Percentiles rank a stretch among this genome's conserved stretches.
Evolutionary conservation across 2,888 invertebrate genomes (phyloP).

Genomic region (Hirtodrosophila histrioides): DNA sequence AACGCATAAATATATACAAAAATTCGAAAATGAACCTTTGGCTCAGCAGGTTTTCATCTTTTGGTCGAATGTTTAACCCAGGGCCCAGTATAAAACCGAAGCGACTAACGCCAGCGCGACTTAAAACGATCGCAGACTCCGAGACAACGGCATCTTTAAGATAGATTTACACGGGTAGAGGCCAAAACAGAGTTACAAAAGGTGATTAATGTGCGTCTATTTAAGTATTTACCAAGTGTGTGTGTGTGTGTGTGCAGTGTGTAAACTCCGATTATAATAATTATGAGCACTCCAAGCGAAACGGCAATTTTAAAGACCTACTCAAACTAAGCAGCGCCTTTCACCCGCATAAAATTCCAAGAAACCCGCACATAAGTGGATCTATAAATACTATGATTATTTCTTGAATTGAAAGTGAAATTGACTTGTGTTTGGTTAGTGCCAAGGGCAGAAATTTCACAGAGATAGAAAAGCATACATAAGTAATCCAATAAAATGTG

Average conservation of each 20-base stretch:
- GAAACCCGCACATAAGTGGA: constrained; percentile 12
- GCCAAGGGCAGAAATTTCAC: constrained; percentile 30
- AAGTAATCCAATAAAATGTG: constrained; percentile 10
- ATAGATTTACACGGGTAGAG: constrained; percentile 23
- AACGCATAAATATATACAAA: constrained; percentile 6
- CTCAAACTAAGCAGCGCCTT: constrained; percentile 37
- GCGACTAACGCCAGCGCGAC: constrained; percentile 45
- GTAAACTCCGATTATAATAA: not conserved
- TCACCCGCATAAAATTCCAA: constrained; percentile 48
- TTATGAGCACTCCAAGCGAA: constrained; percentile 15
- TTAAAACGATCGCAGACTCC: constrained; percentile 48
- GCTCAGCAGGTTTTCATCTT: constrained; percentile 41
- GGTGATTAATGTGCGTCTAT: constrained; percentile 41
- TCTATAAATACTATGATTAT: constrained; percentile 19
- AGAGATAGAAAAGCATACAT: constrained; percentile 11
- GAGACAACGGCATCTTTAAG: constrained; percentile 46
- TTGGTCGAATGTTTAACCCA: constrained; percentile 15
- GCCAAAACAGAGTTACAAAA: constrained; percentile 12
- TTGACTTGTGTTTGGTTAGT: constrained; percentile 16
- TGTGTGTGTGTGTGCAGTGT: constrained; percentile 4
- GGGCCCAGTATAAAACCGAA: constrained; percentile 55
- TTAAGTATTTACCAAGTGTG: not conserved
- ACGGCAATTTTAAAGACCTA: constrained; percentile 8
- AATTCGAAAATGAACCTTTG: constrained; percentile 17
- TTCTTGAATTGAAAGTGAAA: constrained; percentile 61